Base-by-base conservation (phyloP, 2,888 invertebrate species). In the Drosophila anomalata region DNA sequence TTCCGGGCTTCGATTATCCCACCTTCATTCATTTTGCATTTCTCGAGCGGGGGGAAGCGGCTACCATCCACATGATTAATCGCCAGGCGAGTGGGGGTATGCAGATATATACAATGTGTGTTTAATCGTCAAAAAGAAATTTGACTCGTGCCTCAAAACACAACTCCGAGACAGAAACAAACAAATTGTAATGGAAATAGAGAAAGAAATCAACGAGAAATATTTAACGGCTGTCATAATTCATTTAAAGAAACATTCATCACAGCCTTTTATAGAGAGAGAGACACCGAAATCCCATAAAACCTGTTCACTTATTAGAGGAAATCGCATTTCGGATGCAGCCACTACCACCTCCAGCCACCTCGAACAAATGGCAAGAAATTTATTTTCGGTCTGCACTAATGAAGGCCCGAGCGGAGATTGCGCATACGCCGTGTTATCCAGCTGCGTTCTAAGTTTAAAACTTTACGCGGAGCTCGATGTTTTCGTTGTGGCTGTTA, bases 211-310 rank as follows among this genome's bases (percentile, higher is more conserved):
- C 66, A 75, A 63, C 59, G 42, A 36, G 52, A 44, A 83, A 87
- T 72, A 78, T 85, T 85, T 86, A 75, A 80, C 87, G 81, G 75
- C 88, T 88, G 84, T 85, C 84, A 88, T 76, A 74, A 83, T 87
- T 83, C 75, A 88, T 85, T 86, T 67, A 60, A 53, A 68, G 53
- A 73, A 73, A 58, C 81, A 88, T 85, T 75, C 87, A 88, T 85
- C 87, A 85, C 73, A 62, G 12, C 42, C 65, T 36, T 47, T 65
- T 53, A 65, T 39, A 46, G 63, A n/a, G 22, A 12, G 61, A 12
- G 61, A 20, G 29, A 29, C 26, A 39, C 33, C 36, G 33, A 59
- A 59, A 58, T 46, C 33, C 29, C 44, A 54, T 54, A 26, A 53
- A 66, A 54, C 48, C 66, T 53, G 66, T 53, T 66, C 36, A 9